Percentiles rank a stretch among this genome's conserved stretches.
Conservation (phyloP, 1,140 invertebrate genomes). For the Drosophila insularis region DNA sequence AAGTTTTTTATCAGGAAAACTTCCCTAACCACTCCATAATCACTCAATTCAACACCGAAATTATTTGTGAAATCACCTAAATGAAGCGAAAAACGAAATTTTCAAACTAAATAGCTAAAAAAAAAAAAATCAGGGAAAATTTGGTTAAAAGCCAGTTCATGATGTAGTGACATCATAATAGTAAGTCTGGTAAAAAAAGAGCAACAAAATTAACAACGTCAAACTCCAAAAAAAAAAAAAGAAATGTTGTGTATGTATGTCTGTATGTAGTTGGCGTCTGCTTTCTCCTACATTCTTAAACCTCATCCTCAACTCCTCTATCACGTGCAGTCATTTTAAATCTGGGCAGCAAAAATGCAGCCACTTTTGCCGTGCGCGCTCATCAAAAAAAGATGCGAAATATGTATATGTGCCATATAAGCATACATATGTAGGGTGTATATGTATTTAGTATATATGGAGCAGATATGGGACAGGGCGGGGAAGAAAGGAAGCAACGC, state of each 20-base stretch:
- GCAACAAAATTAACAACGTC: slow-evolving; percentile 39
- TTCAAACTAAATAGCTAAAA: too few relatives aligned
- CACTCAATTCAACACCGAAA: too few relatives aligned
- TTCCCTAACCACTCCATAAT: too few relatives aligned
- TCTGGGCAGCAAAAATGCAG: slow-evolving; percentile 48
- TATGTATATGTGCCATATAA: slow-evolving; percentile 40
- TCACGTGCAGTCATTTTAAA: slow-evolving; percentile 63
- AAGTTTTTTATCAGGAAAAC: too few relatives aligned
- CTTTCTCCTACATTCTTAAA: background rate
- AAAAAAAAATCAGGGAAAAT: slow-evolving; percentile 3
- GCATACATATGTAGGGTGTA: slow-evolving; percentile 15
- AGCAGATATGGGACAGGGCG: slow-evolving; percentile 26
- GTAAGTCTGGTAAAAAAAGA: slow-evolving; percentile 37
- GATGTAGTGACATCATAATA: slow-evolving; percentile 30
- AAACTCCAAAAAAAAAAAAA: slow-evolving; percentile 6
- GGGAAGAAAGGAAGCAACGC: background rate
- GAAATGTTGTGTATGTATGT: background rate
- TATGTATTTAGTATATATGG: slow-evolving; percentile 13
- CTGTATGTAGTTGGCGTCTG: slow-evolving; percentile 26
- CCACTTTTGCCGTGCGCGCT: slow-evolving; percentile 52
- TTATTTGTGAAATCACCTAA: too few relatives aligned
- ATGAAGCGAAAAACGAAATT: too few relatives aligned
- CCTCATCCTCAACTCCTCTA: background rate
- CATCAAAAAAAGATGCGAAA: slow-evolving; percentile 59
- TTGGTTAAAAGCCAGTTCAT: slow-evolving; percentile 35